phyloP scores from a whole-genome alignment of 2,113 vertebrate genomes.

The Dipodomys ordii region DNA sequence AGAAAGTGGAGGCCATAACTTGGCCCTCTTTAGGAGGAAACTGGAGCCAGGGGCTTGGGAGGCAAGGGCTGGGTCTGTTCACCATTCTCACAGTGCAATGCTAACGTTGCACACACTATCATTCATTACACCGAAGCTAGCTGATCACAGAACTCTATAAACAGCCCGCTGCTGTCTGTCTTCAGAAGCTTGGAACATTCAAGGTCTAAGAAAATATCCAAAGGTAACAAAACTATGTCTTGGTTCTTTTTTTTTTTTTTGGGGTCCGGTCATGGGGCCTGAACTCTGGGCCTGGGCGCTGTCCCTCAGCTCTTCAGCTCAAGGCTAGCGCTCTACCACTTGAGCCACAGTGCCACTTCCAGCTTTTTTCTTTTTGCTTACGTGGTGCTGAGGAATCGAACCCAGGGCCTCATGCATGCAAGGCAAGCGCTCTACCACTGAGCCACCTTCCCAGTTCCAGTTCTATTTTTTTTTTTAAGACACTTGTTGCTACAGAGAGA shows the following conservation, averaged over 20 bases:
- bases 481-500: slow-evolving; percentile 11
- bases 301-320: too few species aligned
- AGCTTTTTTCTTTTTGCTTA: too few species aligned
- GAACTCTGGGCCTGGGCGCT: too few species aligned
- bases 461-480: not conserved
- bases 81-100: accelerated
- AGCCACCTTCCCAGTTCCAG: too few species aligned
- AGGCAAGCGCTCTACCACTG: too few species aligned
- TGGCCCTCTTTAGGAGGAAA: not conserved
- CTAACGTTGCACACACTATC: not conserved
- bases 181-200: not conserved
- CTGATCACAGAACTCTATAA: not conserved
- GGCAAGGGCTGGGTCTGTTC: accelerated
- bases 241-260: not conserved
- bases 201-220: slow-evolving; percentile 46
- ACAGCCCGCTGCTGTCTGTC: not conserved
- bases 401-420: too few species aligned
- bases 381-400: too few species aligned
- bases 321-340: too few species aligned
- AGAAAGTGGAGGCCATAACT: not conserved
- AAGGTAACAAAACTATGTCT: slow-evolving; percentile 30
- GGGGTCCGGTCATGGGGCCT: too few species aligned
- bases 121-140: not conserved
- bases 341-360: too few species aligned
- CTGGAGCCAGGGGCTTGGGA: accelerated